phyloP scores from a whole-genome alignment of 2,888 invertebrate species.

The Alloscopus bannaensis region DNA sequence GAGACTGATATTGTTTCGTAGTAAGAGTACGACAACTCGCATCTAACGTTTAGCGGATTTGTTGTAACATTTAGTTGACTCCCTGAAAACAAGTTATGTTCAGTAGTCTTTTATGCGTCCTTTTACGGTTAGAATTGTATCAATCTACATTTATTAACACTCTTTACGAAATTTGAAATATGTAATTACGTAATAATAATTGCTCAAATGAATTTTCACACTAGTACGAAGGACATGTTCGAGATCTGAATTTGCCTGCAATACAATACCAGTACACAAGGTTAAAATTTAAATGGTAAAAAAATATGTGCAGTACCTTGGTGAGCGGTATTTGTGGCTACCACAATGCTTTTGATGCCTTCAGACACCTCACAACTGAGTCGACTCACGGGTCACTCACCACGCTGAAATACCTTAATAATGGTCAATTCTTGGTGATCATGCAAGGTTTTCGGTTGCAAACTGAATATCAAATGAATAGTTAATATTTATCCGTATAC shows the following conservation, averaged over 20 bases:
- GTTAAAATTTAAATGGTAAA: too few species aligned
- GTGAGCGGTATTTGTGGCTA: too few species aligned
- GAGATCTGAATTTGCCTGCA: constrained; percentile 32
- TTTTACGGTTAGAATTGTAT: constrained; percentile 36
- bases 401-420: too few species aligned
- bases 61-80: constrained; percentile 12
- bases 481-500: too few species aligned
- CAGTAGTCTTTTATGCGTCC: constrained; percentile 18
- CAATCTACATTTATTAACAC: constrained; percentile 33
- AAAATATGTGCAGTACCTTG: too few species aligned
- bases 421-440: too few species aligned
- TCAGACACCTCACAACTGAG: too few species aligned
- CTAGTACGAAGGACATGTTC: constrained; percentile 4
- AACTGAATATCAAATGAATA: too few species aligned
- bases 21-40: constrained; percentile 31
- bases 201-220: constrained; percentile 54
- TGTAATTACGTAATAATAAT: constrained; percentile 53
- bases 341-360: too few species aligned
- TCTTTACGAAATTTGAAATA: constrained; percentile 46
- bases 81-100: constrained; percentile 6
- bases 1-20: constrained; percentile 66
- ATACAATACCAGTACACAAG: too few species aligned
- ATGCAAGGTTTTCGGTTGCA: too few species aligned
- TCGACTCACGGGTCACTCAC: too few species aligned
- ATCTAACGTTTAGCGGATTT: constrained; percentile 26